These are phyloP conservation scores for Lamellibrachia satsuma DNA, from an alignment of 2,888 invertebrate species.

Conservation along the genomic window DNA sequence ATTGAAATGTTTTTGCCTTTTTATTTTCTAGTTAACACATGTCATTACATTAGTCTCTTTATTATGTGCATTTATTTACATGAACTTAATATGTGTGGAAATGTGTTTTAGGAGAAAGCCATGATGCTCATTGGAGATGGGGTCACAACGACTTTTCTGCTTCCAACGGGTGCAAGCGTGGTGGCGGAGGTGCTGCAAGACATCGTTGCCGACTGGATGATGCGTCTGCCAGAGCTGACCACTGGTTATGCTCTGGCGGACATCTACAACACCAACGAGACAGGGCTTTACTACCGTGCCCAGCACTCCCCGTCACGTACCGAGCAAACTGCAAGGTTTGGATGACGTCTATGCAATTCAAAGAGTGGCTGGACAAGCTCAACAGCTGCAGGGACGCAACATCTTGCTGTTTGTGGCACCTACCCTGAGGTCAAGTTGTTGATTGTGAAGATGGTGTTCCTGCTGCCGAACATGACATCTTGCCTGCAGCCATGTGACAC, in stretches of 20 bases:
- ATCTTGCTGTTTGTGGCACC: conserved; percentile 27
- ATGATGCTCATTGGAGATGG: not conserved
- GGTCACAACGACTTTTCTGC: not conserved
- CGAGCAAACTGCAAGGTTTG: conserved; percentile 20
- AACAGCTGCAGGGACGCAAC: not conserved
- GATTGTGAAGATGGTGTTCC: conserved; percentile 39
- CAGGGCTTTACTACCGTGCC: conserved; percentile 20
- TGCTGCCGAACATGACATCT: conserved; percentile 42
- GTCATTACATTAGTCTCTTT: not conserved
- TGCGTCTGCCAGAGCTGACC: not conserved
- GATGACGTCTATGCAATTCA: conserved; percentile 34
- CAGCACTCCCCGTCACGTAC: not conserved
- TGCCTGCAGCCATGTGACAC: conserved; percentile 43
- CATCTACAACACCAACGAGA: conserved; percentile 23
- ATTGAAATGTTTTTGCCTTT: not conserved
- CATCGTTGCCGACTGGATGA: conserved; percentile 21
- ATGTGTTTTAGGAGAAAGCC: not conserved
- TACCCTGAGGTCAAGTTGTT: conserved; percentile 22
- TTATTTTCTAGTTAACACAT: not conserved
- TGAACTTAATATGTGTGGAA: not conserved
- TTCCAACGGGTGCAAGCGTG: no score
- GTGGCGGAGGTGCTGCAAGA: not conserved
- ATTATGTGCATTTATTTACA: not conserved
- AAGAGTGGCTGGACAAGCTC: conserved; percentile 39
- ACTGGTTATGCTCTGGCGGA: conserved; percentile 5